Evolutionary conservation across 1,140 invertebrate species (phyloP).

Genomic region (Brachionus koreanus): DNA sequence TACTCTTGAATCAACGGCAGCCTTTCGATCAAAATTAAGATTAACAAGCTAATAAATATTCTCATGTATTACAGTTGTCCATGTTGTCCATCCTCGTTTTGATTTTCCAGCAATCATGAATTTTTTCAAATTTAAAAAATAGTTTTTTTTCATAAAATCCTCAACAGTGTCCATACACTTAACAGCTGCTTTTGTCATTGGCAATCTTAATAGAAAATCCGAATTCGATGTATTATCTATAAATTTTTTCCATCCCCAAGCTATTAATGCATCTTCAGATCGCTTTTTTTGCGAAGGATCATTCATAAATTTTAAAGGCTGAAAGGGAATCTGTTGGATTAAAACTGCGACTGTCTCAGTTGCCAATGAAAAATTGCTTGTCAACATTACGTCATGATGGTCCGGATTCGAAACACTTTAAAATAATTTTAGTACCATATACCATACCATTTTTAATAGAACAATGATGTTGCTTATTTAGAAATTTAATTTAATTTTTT

Average conservation of each 20-base stretch:
- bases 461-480: too few species aligned
- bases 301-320: neutral
- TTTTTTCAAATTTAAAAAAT: neutral
- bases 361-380: slow-evolving; percentile 47
- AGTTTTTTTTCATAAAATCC: neutral
- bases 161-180: slow-evolving; percentile 51
- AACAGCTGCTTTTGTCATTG: slow-evolving; percentile 48
- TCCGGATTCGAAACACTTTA: slow-evolving; percentile 45
- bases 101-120: slow-evolving; percentile 43
- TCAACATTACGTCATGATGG: slow-evolving; percentile 49
- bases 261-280: slow-evolving; percentile 50
- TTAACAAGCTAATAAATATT: neutral
- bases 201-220: neutral
- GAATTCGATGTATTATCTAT: slow-evolving; percentile 1
- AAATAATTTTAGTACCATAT: too few species aligned
- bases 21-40: neutral
- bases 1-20: slow-evolving; percentile 26
- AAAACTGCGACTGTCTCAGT: slow-evolving; percentile 48
- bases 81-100: slow-evolving; percentile 37
- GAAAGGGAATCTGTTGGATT: slow-evolving; percentile 51
- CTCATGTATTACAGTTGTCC: neutral
- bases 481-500: too few species aligned
- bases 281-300: neutral
- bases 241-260: slow-evolving; percentile 50
- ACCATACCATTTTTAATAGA: too few species aligned